phyloP scores from a whole-genome alignment of 37 sponge, comb jelly and placozoan genomes.

The Spongilla lacustris region DNA sequence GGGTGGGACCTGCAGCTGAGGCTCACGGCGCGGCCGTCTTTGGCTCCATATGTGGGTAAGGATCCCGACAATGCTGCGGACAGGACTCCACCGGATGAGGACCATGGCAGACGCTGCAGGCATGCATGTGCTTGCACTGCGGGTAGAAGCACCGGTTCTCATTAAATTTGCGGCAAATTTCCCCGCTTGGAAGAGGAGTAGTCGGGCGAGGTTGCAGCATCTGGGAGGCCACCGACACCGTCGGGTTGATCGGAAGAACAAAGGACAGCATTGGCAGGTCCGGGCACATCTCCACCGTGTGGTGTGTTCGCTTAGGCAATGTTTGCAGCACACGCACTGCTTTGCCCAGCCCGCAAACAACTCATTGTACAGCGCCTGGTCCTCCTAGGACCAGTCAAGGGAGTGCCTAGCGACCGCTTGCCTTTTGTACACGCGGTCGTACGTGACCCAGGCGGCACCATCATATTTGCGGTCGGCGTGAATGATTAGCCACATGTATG shows the following conservation, averaged over 20 bases:
- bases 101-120: background rate
- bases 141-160: background rate
- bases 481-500: background rate
- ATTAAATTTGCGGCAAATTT: background rate
- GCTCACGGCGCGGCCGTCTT: background rate
- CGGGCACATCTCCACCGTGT: background rate
- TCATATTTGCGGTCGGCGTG: background rate
- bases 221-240: background rate
- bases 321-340: background rate
- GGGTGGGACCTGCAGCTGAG: no score
- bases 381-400: constrained; percentile 36
- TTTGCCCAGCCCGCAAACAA: background rate
- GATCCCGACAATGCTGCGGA: background rate
- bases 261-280: background rate
- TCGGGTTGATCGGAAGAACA: background rate
- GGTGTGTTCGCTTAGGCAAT: background rate
- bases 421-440: constrained; percentile 20
- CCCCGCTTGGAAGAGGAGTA: background rate
- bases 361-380: constrained; percentile 36
- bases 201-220: background rate
- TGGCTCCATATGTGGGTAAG: background rate
- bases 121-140: background rate
- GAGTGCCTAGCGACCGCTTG: constrained; percentile 3
- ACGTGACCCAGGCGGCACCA: constrained; percentile 8
- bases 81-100: background rate